Percentiles rank a stretch among this genome's conserved stretches.
These are phyloP conservation scores for Eurois occulta DNA, from an alignment of 2,888 invertebrate species.

Conservation along the genomic window DNA sequence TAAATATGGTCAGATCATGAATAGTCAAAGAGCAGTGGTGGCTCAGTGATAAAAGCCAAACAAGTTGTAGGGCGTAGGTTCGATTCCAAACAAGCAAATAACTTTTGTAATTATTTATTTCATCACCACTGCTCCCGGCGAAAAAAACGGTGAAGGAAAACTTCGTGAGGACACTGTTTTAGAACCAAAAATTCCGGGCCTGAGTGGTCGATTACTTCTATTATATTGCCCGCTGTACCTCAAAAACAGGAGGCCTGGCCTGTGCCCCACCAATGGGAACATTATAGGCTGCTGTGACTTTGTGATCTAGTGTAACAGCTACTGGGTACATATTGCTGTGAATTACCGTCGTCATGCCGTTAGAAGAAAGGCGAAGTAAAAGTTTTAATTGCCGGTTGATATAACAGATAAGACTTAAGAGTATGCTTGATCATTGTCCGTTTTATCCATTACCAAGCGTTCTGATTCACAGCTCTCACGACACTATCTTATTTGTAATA, in stretches of 20 bases:
- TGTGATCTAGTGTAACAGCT: conserved; percentile 16
- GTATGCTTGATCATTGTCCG: conserved; percentile 65
- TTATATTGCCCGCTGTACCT: too few relatives aligned
- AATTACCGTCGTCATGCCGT: conserved; percentile 46
- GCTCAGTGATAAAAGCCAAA: not conserved
- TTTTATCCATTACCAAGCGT: conserved; percentile 51
- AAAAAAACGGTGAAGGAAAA: not conserved
- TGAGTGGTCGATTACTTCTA: not conserved
- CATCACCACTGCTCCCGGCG: not conserved
- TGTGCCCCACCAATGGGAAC: not conserved
- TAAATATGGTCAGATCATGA: conserved; percentile 22
- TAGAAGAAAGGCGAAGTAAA: conserved; percentile 72
- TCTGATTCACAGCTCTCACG: conserved; percentile 57
- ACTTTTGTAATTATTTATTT: not conserved
- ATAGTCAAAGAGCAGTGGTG: not conserved
- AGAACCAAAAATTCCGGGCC: not conserved
- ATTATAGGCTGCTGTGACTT: not conserved
- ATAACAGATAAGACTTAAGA: conserved; percentile 65
- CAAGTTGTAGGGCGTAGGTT: not conserved
- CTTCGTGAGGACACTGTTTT: not conserved
- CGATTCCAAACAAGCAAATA: not conserved
- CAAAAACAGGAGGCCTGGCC: not conserved
- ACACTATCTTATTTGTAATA: conserved; percentile 4
- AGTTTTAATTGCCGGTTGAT: conserved; percentile 73
- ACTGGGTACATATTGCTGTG: conserved; percentile 22